Percentiles rank a stretch among this genome's conserved stretches.
Evolutionary conservation across 1,140 invertebrate species (phyloP).

Genomic region (Laodelphax striatellus): DNA sequence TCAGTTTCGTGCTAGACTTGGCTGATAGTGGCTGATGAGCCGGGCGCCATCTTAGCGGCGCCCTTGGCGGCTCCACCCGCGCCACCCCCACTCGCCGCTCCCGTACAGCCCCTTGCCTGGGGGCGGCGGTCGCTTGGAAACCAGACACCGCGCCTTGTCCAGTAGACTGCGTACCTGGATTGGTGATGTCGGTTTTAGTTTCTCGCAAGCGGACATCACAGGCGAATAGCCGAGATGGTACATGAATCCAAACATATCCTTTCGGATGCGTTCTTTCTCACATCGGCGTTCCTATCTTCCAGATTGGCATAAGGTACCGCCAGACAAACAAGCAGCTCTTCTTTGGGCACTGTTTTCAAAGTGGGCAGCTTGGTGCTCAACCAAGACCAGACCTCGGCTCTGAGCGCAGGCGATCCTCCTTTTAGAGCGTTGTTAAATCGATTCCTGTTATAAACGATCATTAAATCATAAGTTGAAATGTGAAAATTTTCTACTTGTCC

Average conservation of each 20-base stretch:
- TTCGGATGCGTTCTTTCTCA: constrained; percentile 82
- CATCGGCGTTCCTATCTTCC: constrained; percentile 84
- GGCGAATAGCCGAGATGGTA: constrained; percentile 78
- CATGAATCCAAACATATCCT: constrained; percentile 82
- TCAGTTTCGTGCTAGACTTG: constrained; percentile 16
- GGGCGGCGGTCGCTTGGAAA: constrained; percentile 72
- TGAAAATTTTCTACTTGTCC: no score
- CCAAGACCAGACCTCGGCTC: no score
- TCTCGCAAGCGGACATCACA: constrained; percentile 66
- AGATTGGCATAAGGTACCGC: constrained; percentile 70
- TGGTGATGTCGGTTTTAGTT: constrained; percentile 79
- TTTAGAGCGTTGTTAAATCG: no score
- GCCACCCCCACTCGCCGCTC: no score
- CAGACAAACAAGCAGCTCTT: constrained; percentile 68
- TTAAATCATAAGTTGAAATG: no score
- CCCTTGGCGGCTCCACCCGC: no score
- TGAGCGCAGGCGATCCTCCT: no score
- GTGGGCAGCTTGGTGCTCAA: no score
- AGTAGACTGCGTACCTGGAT: constrained; percentile 62
- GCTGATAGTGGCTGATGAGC: constrained; percentile 18
- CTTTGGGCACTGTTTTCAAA: constrained; percentile 62
- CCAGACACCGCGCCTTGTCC: constrained; percentile 73
- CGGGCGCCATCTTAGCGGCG: constrained; percentile 15
- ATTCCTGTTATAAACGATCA: no score
- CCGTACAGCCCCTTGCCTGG: not conserved